A percentile compares a stretch with the other conserved stretches of the same genome.
phyloP scores from a whole-genome alignment of 2,797 vertebrate genomes.

The Furcifer pardalis region DNA sequence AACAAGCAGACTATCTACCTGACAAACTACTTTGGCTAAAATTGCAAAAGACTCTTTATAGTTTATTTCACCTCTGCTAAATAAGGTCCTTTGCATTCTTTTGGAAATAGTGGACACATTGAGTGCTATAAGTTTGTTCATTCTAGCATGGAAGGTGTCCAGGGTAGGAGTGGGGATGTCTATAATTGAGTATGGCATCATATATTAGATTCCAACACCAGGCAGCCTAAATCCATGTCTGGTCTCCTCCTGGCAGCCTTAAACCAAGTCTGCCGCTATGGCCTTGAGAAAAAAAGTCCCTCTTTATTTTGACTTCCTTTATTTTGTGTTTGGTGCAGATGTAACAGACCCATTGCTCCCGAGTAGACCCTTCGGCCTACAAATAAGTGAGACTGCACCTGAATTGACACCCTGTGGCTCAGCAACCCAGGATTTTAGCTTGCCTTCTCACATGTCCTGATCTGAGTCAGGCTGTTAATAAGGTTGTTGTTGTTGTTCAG shows the following conservation, averaged over 20 bases:
- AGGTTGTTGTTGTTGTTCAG: too few relatives aligned
- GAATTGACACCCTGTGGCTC: too few relatives aligned
- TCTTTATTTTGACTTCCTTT: neutral
- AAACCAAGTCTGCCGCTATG: neutral
- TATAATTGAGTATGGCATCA: conserved; percentile 13
- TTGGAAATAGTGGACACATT: conserved; percentile 32
- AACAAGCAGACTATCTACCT: conserved; percentile 63
- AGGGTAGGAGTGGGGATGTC: neutral
- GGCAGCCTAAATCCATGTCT: too few relatives aligned
- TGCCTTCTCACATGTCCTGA: too few relatives aligned
- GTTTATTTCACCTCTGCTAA: conserved; percentile 55
- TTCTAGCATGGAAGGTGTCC: neutral
- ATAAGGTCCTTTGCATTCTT: conserved; percentile 1
- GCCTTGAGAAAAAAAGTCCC: neutral
- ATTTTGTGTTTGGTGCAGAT: neutral
- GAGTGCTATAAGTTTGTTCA: conserved; percentile 25
- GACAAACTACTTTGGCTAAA: conserved; percentile 62
- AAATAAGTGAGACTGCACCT: too few relatives aligned
- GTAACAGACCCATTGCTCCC: too few relatives aligned
- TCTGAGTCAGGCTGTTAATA: too few relatives aligned
- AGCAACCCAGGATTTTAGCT: too few relatives aligned
- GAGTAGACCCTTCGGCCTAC: too few relatives aligned
- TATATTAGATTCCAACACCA: neutral
- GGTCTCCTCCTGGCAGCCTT: neutral
- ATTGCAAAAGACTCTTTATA: conserved; percentile 56